A percentile compares a stretch with the other conserved stretches of the same genome.
phyloP scores from a whole-genome alignment of 2,888 invertebrate genomes.

The Vannuccia rotundouncinata region DNA sequence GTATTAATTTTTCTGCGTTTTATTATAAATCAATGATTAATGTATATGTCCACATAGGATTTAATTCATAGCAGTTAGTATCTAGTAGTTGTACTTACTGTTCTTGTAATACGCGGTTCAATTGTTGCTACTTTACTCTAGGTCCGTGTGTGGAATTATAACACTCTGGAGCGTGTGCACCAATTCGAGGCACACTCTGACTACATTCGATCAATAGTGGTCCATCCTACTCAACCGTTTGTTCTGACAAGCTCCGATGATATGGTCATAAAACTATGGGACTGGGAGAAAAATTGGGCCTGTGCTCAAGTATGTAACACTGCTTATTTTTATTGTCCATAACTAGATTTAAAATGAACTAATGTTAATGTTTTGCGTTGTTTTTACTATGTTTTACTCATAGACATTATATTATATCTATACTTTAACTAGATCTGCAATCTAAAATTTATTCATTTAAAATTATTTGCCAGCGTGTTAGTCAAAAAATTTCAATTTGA shows the following conservation, averaged over 20 bases:
- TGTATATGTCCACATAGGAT: too few relatives aligned
- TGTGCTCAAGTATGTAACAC: conserved; percentile 94
- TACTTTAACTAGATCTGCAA: too few relatives aligned
- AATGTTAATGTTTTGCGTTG: neutral
- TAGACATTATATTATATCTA: neutral
- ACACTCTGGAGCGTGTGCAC: conserved; percentile 89
- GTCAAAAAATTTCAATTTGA: neutral
- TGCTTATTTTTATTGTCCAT: too few relatives aligned
- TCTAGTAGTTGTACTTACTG: too few relatives aligned
- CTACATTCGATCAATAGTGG: conserved; percentile 87
- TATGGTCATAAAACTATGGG: conserved; percentile 96
- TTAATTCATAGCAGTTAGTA: too few relatives aligned
- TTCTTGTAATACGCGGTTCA: too few relatives aligned
- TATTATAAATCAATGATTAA: too few relatives aligned
- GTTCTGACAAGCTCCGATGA: conserved; percentile 87
- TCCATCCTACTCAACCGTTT: conserved; percentile 94
- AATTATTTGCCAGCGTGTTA: too few relatives aligned
- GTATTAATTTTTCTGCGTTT: too few relatives aligned
- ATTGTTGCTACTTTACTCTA: too few relatives aligned
- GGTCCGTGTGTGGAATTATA: conserved; percentile 97
- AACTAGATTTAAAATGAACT: too few relatives aligned
- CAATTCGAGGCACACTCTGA: conserved; percentile 97
- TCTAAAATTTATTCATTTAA: neutral
- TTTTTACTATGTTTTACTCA: neutral
- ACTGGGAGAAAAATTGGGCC: conserved; percentile 97